Base-by-base conservation (phyloP, 2,113 vertebrate genomes). In the Fukomys damarensis region DNA sequence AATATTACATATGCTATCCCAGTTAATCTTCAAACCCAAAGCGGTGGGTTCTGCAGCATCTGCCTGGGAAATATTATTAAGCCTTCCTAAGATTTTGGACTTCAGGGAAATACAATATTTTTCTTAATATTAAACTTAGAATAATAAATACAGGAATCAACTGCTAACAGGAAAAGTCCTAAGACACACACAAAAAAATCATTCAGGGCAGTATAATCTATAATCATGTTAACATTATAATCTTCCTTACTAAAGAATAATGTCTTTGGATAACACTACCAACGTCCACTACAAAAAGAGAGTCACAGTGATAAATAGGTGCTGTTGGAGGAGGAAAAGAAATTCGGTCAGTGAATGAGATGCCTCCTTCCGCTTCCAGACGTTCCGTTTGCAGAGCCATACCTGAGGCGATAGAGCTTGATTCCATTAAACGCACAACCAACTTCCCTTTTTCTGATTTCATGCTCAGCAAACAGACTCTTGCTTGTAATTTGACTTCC, bases 401-500 rank as follows among this genome's bases (percentile, higher is more conserved):
- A 58, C 79, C 56, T 59, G 52, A 92, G 72, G 83, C 59, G 68
- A 14, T 49, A 68, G 89, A 91, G 56, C n/a, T 49, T 52, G 41
- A 84, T 83, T 94, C n/a, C 35, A 89, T 80, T 86, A 68, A 96
- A 59, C 12, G 79, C 6, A n/a, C 35, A 94, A 88, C 61, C 14
- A 35, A 35, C 32, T 91, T 82, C 76, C 58, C 24, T 76, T 95
- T 93, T 93, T 82, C 52, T 68, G 89, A 86, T 95, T 94, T 96
- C 92, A 95, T 76, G 83, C 79, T 86, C 83, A 84, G 52, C 86
- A 85, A 96, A 87, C 68, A 81, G 91, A 82, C 30, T 68, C 56
- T 52, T 93, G 72, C 46, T 88, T 97, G 24, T 76, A 89, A 97
- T 93, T 56, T 95, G 85, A 96, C 82, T 91, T 97, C 59, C 85